Evolutionary conservation across 53 echinoderm and acorn worm species (phyloP).

Genomic region (Antedon mediterranea): DNA sequence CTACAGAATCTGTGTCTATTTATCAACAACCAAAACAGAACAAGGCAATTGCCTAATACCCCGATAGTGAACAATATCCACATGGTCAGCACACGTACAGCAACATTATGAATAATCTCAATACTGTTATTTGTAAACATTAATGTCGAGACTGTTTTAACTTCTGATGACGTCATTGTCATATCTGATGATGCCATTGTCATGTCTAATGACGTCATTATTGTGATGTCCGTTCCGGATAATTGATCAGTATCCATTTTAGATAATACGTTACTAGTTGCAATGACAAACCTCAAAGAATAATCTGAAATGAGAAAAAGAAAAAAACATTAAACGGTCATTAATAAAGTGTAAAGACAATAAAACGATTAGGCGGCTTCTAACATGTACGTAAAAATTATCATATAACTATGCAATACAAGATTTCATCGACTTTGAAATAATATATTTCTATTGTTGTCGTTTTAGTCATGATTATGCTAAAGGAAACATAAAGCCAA

Average conservation of each 20-base stretch:
- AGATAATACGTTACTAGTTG: neutral
- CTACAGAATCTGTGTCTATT: constrained; percentile 61
- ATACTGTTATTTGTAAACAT: neutral
- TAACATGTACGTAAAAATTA: too few species aligned
- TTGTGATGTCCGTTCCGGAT: neutral
- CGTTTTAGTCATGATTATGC: too few species aligned
- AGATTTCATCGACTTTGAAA: too few species aligned
- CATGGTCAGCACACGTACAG: constrained; percentile 48
- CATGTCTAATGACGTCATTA: neutral
- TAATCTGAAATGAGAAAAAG: neutral
- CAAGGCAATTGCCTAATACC: constrained; percentile 61
- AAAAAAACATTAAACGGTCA: neutral
- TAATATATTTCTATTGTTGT: too few species aligned
- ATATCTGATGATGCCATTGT: too few species aligned
- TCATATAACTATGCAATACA: too few species aligned
- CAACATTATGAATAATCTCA: neutral
- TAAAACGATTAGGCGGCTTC: too few species aligned
- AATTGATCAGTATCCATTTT: neutral
- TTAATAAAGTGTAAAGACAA: too few species aligned
- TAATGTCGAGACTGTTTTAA: neutral
- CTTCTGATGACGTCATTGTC: too few species aligned
- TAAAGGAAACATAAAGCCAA: too few species aligned
- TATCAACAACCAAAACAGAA: constrained; percentile 69
- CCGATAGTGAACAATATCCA: constrained; percentile 80
- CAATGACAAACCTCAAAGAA: neutral